Evolutionary conservation across 2,113 vertebrate genomes (phyloP), one percentile per base, ranked within the genome.

Genomic region (Cnemophilus loriae): DNA sequence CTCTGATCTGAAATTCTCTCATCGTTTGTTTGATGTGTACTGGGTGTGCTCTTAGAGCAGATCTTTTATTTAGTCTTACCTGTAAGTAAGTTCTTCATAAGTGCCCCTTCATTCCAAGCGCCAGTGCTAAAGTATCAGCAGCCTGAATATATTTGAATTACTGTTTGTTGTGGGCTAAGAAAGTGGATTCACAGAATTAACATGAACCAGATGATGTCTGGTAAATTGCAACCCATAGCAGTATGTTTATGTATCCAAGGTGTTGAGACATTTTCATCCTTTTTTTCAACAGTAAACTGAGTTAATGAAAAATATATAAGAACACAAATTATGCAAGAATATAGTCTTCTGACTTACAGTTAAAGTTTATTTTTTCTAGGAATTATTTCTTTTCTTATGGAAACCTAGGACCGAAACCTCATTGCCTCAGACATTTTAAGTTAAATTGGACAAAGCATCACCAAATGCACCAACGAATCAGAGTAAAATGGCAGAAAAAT

Each of bases 11-110:
- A 68, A 84, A n/a, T 60, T 77, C 24, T 73, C 7, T 60, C 35
- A 50, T 35, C 0, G 3, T 33, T 28, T 78, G 20, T 16, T 80
- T 85, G 28, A 18, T 57, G n/a, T 24, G 13, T 27, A 17, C 8
- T 24, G 21, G 0, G 6, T n/a, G 23, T 17, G 11, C 3, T 81
- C 13, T 46, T 65, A 24, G 24, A 44, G 7, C 4, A 2, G 9
- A 9, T 24, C 5, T 47, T 87, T 84, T 55, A 10, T 7, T 71
- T 52, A 64, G 14, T 10, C 32, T 55, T 69, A 41, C 24, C 10
- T 64, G 20, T 52, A 82, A 68, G 19, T 19, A 65, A 46, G 20
- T 67, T 46, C 35, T 71, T 77, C 9, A 16, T 41, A 84, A 57
- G 3, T 32, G 5, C 15, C 23, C 22, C 41, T 64, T 65, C 21